These are phyloP conservation scores for Saimiri boliviensis DNA, from an alignment of 2,113 vertebrate genomes.

Conservation along the genomic window DNA sequence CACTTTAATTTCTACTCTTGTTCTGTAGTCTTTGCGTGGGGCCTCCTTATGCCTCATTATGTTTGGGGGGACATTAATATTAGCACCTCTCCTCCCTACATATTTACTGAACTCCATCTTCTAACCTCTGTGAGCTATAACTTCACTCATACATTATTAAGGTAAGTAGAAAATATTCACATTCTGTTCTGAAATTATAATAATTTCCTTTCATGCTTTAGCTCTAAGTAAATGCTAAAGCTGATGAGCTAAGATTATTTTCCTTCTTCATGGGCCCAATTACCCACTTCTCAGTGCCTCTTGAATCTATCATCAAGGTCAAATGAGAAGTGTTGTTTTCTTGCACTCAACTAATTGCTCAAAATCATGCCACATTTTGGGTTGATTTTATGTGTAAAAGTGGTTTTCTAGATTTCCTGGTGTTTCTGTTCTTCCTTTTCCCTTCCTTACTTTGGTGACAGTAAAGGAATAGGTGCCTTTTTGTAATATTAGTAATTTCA, in stretches of 20 bases:
- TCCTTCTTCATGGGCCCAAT: background rate
- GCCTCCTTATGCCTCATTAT: background rate
- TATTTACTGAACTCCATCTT: background rate
- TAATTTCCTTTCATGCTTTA: background rate
- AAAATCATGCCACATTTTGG: background rate
- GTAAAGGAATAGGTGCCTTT: background rate
- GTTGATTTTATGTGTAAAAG: background rate
- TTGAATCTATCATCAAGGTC: background rate
- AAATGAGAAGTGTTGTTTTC: background rate
- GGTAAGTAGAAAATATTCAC: background rate
- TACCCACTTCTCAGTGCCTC: background rate
- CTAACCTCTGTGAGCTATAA: background rate
- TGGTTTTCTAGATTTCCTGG: background rate
- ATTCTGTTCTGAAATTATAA: background rate
- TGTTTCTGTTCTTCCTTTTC: background rate
- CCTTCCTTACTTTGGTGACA: background rate
- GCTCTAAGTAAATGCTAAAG: background rate
- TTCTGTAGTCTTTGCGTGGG: background rate
- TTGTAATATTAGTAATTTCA: background rate
- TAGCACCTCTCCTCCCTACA: background rate
- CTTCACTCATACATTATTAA: background rate
- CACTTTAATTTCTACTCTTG: background rate
- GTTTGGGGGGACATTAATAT: background rate
- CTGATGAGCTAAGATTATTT: background rate
- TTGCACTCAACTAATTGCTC: background rate